Evolutionary conservation across 2,113 vertebrate genomes (phyloP).

Genomic region (Emberiza fucata): DNA sequence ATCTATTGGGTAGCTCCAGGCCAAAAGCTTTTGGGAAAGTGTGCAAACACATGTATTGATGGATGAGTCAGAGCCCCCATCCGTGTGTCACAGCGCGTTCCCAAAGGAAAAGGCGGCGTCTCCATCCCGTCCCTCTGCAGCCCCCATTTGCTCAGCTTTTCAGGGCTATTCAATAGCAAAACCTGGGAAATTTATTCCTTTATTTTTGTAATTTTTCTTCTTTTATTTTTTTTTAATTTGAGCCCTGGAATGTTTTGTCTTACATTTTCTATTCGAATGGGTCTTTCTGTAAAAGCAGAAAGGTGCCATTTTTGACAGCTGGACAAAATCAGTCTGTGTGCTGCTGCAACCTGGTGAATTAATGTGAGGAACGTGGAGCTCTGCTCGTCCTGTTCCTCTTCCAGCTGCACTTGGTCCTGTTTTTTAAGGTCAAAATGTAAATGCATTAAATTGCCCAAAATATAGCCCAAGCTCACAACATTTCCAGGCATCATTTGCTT

Average conservation of each 20-base stretch:
- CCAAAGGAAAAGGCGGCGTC: not conserved
- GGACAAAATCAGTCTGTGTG: not conserved
- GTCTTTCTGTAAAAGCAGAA: not conserved
- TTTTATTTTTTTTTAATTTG: not conserved
- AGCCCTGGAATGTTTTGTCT: not conserved
- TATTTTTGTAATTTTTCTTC: too few relatives aligned
- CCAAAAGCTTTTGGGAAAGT: not conserved
- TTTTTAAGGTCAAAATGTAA: not conserved
- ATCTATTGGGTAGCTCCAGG: not conserved
- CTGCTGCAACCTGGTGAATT: not conserved
- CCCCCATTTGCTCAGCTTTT: not conserved
- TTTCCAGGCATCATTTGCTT: not conserved
- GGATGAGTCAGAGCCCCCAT: not conserved
- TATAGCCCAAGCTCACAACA: rapidly evolving
- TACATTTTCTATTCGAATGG: not conserved
- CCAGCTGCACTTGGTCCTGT: not conserved
- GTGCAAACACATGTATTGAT: not conserved
- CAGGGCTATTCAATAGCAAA: not conserved
- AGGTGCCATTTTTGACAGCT: constrained; percentile 27
- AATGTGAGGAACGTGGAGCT: not conserved
- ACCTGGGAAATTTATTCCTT: not conserved
- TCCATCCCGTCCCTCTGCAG: not conserved
- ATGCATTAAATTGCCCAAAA: not conserved
- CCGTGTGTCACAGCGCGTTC: rapidly evolving
- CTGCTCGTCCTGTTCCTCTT: not conserved